These are phyloP conservation scores for Harmothoe impar DNA, from an alignment of 2,888 invertebrate genomes.

Conservation along the genomic window DNA sequence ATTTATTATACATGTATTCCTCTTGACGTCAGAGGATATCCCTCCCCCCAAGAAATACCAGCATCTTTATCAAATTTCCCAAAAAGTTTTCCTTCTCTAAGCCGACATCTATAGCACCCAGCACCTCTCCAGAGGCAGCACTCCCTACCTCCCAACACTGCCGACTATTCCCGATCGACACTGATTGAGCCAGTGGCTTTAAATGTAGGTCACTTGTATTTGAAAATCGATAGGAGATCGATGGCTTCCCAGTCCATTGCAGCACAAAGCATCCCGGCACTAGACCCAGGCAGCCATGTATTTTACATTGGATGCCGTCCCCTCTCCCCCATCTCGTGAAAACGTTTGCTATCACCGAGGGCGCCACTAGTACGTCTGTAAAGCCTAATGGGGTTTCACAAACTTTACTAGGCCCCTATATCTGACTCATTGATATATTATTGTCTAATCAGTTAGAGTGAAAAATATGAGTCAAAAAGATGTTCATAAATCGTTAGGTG, in stretches of 20 bases:
- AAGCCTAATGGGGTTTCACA: no score
- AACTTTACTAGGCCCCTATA: no score
- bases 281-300: neutral
- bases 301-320: neutral
- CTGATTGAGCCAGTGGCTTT: slow-evolving; percentile 44
- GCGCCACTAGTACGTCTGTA: slow-evolving; percentile 1
- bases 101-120: no score
- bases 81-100: no score
- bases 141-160: neutral
- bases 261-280: neutral
- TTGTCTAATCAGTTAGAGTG: no score
- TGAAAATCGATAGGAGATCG: slow-evolving; percentile 56
- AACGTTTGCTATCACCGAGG: neutral
- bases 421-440: no score
- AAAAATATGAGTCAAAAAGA: no score
- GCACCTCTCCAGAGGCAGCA: neutral
- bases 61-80: no score
- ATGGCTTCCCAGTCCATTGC: slow-evolving; percentile 29
- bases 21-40: neutral
- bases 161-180: slow-evolving; percentile 32
- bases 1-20: neutral
- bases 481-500: no score
- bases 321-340: neutral
- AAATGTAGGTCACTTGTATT: slow-evolving; percentile 57
- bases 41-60: neutral